Evolutionary conservation across 2,797 vertebrate species (phyloP), one percentile per base, ranked within the genome.

Genomic region (Fundulus diaphanus): DNA sequence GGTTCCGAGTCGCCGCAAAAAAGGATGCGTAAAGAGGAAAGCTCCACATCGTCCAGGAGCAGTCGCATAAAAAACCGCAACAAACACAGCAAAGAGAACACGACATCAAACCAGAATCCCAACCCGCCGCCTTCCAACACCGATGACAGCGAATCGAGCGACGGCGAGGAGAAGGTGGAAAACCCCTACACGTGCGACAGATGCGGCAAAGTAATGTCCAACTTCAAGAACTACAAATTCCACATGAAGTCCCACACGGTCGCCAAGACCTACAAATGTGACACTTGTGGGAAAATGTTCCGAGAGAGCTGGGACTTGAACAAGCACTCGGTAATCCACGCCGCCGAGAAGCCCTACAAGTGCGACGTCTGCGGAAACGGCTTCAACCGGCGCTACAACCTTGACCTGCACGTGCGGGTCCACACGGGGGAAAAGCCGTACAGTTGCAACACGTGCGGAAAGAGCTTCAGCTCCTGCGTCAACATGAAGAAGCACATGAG

Each of bases 161-260:
- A 13, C 1, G 61, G 27, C 6, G 29, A 1, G 0, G 0, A 70
- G 22, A 48, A 74, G 5, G 22, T 52, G 2, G 57, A 84, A 24
- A 84, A 84, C 29, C 87, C 90, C 12, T 90, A 70, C 63, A 84
- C 85, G 70, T 92, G 91, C 54, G 78, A 87, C 51, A 42, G 7
- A 7, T 92, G 89, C 1, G 73, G 73, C 1, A 91, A 88, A 82
- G 85, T 85, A 51, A 89, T 82, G 86, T 56, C 67, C 1, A 89
- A 89, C 46, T 86, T 88, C 70, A 88, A 87, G 71, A 90, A 88
- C 73, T 91, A 90, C 78, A 91, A 88, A 65, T 89, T 87, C 54
- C 90, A 91, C 22, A 85, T 90, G 84, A 90, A 88, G 40, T 82
- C 85, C 4, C 90, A 92, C 83, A 92, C 88, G 0, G 84, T 84